Evolutionary conservation across 1,140 invertebrate species (phyloP), one percentile per base, ranked within the genome.

Genomic region (Chrysomallon squamiferum): DNA sequence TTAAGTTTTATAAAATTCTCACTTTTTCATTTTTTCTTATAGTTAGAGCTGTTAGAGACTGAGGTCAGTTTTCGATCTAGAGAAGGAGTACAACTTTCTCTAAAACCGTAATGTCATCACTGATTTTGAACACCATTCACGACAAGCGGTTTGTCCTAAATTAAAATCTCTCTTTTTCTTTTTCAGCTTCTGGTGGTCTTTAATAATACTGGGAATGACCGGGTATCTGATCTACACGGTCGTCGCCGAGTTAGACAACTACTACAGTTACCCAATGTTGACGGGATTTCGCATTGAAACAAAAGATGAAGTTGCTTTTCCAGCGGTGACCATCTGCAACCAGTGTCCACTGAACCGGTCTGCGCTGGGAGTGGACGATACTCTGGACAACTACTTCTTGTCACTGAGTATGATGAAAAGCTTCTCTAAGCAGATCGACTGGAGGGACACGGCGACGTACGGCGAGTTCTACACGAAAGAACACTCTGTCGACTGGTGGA

Each of bases 311-410:
- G 13, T 54, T 30, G 50, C n/a, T 18, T 54, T 54, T 27, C 50
- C 50, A 3, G 50, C 50, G 15, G 50, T 54, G 13, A 54, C 50
- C n/a, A 54, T 54, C n/a, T 54, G 50, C 25, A 54, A 54, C 50
- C 25, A 30, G 29, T 54, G 50, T 30, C 22, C 50, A 15, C 50
- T 54, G 0, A 54, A 54, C 50, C 15, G 3, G 3, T 27, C 50
- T 29, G 22, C 22, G 3, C n/a, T 54, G 3, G 50, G 29, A 5
- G 25, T 29, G 22, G 22, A 54, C 25, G 22, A 25, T 6, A 30
- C 9, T 11, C 1, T 54, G n/a, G 25, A 54, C 4, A 1, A 2
- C 50, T 54, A 54, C 13, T 25, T 27, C 22, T 54, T 54, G 22
- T 29, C 50, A 4, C 11, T 3, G 25, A 54, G 18, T 25, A 13